phyloP scores from a whole-genome alignment of 92 coral and sea anemone species.

The Palythoa grandis region DNA sequence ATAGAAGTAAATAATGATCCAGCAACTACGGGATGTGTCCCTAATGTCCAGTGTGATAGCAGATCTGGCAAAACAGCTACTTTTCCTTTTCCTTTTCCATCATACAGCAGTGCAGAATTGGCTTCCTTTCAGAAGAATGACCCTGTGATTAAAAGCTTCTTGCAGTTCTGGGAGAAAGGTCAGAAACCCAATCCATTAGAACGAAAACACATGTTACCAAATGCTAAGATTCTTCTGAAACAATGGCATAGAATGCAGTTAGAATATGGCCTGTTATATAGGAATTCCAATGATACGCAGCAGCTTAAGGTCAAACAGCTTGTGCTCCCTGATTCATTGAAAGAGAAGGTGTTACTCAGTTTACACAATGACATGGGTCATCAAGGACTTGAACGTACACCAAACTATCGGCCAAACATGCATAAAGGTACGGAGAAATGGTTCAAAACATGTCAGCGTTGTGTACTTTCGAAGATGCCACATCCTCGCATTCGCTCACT shows the following conservation, averaged over 20 bases:
- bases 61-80: neutral
- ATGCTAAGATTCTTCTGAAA: neutral
- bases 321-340: conserved; percentile 35
- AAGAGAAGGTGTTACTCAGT: conserved; percentile 29
- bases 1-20: too few species aligned
- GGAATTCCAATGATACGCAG: conserved; percentile 40
- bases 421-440: conserved; percentile 21
- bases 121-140: conserved; percentile 26
- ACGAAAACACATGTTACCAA: conserved; percentile 4
- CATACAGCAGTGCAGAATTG: conserved; percentile 1
- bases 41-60: too few species aligned
- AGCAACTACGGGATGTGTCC: too few species aligned
- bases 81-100: conserved; percentile 4
- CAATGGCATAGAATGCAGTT: conserved; percentile 46
- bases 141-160: conserved; percentile 11
- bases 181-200: conserved; percentile 1
- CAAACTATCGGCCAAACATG: conserved; percentile 29
- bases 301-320: conserved; percentile 42
- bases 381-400: neutral
- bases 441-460: neutral
- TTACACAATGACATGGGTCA: too few species aligned
- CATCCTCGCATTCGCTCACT: neutral
- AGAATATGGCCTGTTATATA: conserved; percentile 40
- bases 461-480: neutral
- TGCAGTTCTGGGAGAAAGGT: neutral